These are phyloP conservation scores for Drosophila lowei DNA, from an alignment of 1,140 invertebrate genomes.

Conservation along the genomic window DNA sequence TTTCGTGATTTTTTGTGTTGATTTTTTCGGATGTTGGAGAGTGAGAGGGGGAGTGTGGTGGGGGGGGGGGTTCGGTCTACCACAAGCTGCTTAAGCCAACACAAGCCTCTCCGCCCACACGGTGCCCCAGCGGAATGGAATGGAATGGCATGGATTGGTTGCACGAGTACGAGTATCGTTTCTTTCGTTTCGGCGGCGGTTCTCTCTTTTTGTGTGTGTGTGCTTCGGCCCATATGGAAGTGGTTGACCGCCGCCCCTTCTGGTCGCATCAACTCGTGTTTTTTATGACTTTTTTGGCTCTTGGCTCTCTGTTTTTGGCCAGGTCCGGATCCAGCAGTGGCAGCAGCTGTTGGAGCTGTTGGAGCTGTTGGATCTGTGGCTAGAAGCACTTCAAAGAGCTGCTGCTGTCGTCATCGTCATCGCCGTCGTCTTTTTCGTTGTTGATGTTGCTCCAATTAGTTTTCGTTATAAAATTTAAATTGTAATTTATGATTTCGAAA, in stretches of 20 bases:
- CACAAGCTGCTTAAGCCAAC: slow-evolving; percentile 14
- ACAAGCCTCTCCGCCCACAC: slow-evolving; percentile 16
- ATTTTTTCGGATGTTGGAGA: no score
- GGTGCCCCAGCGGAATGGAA: neutral
- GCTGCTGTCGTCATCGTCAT: neutral
- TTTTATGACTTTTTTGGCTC: slow-evolving; percentile 32
- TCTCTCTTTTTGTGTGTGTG: slow-evolving; percentile 2
- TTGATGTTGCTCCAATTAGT: slow-evolving; percentile 52
- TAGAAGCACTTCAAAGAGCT: slow-evolving; percentile 49
- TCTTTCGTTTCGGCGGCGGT: neutral
- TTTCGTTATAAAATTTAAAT: slow-evolving; percentile 52
- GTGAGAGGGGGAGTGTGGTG: no score
- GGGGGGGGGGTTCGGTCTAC: neutral
- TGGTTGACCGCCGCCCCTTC: slow-evolving; percentile 22
- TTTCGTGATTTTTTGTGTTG: no score
- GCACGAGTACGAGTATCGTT: no score
- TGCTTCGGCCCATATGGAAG: slow-evolving; percentile 34
- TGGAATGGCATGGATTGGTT: no score
- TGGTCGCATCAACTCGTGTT: slow-evolving; percentile 32
- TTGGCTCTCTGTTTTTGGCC: slow-evolving; percentile 25
- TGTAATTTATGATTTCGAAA: slow-evolving; percentile 44
- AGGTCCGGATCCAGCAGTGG: neutral
- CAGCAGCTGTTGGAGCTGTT: slow-evolving; percentile 14
- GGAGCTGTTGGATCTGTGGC: slow-evolving; percentile 20
- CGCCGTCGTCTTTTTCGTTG: slow-evolving; percentile 2